These are phyloP conservation scores for Diachasmimorpha longicaudata DNA, from an alignment of 1,140 invertebrate species.

Conservation along the genomic window DNA sequence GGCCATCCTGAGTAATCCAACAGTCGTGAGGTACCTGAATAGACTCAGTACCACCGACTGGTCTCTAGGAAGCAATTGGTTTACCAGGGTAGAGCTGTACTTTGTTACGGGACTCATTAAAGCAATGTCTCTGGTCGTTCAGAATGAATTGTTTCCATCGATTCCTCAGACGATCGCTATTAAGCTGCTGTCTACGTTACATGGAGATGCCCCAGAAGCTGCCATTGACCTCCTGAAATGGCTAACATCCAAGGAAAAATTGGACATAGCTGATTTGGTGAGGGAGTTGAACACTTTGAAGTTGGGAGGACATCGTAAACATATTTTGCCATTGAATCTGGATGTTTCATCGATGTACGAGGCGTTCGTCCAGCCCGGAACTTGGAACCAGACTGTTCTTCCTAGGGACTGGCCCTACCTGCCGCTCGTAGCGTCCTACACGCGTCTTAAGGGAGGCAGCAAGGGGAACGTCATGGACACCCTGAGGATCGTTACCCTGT, in stretches of 20 bases:
- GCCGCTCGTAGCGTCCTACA: constrained; percentile 68
- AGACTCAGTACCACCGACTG: constrained; percentile 43
- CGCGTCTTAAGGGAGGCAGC: constrained; percentile 46
- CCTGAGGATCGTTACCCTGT: constrained; percentile 36
- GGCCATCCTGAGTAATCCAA: constrained; percentile 32
- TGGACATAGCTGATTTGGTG: constrained; percentile 33
- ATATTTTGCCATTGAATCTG: constrained; percentile 16
- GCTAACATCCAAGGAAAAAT: constrained; percentile 40
- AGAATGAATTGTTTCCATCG: constrained; percentile 9
- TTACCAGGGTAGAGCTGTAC: constrained; percentile 48
- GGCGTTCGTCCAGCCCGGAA: constrained; percentile 39
- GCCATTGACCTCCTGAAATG: constrained; percentile 39
- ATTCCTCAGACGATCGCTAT: constrained; percentile 50
- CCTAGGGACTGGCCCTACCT: constrained; percentile 75
- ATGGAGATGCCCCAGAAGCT: constrained; percentile 38
- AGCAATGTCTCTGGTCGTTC: constrained; percentile 19
- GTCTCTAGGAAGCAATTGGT: constrained; percentile 55
- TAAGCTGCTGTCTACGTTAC: constrained; percentile 52
- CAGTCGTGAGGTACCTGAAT: constrained; percentile 46
- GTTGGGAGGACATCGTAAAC: constrained; percentile 1
- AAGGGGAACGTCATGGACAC: constrained; percentile 36
- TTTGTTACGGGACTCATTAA: constrained; percentile 44
- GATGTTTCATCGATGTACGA: constrained; percentile 39
- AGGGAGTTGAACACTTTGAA: constrained; percentile 32
- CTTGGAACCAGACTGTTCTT: constrained; percentile 58